Base-by-base conservation (phyloP, 1,140 invertebrate species). In the Zaprionus ornatus region DNA sequence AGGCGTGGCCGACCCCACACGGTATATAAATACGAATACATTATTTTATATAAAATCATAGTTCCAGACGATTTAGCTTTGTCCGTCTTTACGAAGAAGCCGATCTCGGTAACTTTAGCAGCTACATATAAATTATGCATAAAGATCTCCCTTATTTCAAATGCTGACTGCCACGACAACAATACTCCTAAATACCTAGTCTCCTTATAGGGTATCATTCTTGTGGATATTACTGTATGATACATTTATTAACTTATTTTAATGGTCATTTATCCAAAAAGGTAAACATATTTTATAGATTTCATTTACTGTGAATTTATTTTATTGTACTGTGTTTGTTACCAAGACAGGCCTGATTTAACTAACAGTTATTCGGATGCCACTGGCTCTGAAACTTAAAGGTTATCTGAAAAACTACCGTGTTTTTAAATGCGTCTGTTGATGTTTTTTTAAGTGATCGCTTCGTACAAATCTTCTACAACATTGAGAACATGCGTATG, bases 371-470 rank as follows among this genome's bases (percentile, higher is more conserved):
- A 77, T 66, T 83, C 73, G 70, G 70, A 69, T 87, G 84, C 83
- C 80, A 80, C 79, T 81, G 82, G 74, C 71, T 66, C 50, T 65
- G 63, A 66, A 82, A 83, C 77, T 84, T 78, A 83, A 59, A 64
- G 35, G 19, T 40, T 87, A 78, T 60, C 52, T 80, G 77, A 54
- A 69, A 80, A 84, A 79, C 85, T 90, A 91, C 79, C 91, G 91
- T 65, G 80, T 77, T 59, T 91, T 96, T 23, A 95, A 94, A 83
- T 97, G 96, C 1, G 96, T 97, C 82, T 97, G 97, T 25, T 96
- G 93, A 91, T 98, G 97, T 91, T 98, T 98, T 4, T 95, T 95
- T 10, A 98, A 93, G 91, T 98, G 97, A 92, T 98, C 97, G 19
- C 96, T 97, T 13, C 97, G 93, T 93, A 96, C 96, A 85, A 98